phyloP scores from a whole-genome alignment of 1,140 invertebrate genomes.

The Calycopis cecrops region DNA sequence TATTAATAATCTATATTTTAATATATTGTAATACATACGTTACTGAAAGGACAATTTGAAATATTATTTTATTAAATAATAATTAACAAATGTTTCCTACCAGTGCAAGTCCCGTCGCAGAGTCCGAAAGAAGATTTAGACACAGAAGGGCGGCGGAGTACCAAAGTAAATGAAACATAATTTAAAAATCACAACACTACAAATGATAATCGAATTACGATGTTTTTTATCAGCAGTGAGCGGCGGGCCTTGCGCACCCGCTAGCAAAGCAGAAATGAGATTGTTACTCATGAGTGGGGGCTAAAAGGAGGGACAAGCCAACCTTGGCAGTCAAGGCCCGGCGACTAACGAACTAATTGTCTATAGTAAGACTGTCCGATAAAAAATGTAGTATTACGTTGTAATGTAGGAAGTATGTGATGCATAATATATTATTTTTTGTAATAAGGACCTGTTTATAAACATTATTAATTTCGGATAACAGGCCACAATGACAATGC shows the following conservation, averaged over 20 bases:
- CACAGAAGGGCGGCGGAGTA: neutral
- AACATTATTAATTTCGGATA: too few species aligned
- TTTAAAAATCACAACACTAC: neutral
- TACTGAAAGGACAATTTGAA: too few species aligned
- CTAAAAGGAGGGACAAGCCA: constrained; percentile 37
- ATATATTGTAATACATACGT: too few species aligned
- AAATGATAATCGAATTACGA: neutral
- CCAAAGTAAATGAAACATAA: neutral
- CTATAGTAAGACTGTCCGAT: constrained; percentile 22
- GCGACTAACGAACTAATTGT: constrained; percentile 40
- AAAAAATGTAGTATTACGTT: neutral
- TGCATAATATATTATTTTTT: too few species aligned
- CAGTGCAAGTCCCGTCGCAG: neutral
- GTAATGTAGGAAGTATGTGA: neutral
- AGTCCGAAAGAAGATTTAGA: neutral
- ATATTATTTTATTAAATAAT: too few species aligned
- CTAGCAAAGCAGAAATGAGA: constrained; percentile 26
- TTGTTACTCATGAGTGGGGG: constrained; percentile 26
- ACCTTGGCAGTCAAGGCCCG: constrained; percentile 53
- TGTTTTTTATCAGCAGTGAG: neutral
- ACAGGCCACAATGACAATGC: too few species aligned
- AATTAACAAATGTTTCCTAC: constrained; percentile 2
- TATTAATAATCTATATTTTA: neutral
- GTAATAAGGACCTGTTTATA: too few species aligned
- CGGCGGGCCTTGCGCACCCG: neutral